Evolutionary conservation across 2,113 vertebrate species (phyloP).

Genomic region (Campylomormyrus tamandua): DNA sequence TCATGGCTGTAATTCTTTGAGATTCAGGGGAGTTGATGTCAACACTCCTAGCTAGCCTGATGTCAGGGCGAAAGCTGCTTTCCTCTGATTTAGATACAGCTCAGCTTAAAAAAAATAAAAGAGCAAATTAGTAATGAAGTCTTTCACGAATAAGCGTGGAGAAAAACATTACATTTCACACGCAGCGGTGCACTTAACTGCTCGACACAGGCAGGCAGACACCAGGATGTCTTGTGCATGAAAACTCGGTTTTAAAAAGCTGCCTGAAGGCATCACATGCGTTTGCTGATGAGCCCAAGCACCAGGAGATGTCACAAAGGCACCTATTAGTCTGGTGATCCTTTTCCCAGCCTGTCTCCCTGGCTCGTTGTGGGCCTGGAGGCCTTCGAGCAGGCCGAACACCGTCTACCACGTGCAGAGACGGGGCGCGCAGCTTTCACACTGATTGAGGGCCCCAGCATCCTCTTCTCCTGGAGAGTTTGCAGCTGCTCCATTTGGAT

Average conservation of each 20-base stretch:
- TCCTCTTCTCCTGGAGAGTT: background rate
- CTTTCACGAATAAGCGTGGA: background rate
- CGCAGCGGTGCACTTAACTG: background rate
- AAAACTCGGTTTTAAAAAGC: conserved; percentile 61
- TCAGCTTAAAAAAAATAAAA: background rate
- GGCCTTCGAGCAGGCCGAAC: background rate
- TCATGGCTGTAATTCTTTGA: background rate
- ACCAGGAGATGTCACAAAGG: conserved; percentile 60
- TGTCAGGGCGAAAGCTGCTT: background rate
- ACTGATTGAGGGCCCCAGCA: background rate
- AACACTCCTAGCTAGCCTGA: background rate
- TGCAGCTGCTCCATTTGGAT: conserved; percentile 1
- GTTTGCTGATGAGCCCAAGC: conserved; percentile 67
- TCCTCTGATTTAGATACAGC: background rate
- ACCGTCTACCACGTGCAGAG: conserved; percentile 29
- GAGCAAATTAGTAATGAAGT: background rate
- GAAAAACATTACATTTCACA: conserved; percentile 3
- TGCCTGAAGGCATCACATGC: conserved; percentile 57
- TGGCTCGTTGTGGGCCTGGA: background rate
- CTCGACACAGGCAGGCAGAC: background rate
- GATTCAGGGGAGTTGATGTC: background rate
- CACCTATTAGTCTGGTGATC: conserved; percentile 54
- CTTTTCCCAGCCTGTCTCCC: conserved; percentile 21
- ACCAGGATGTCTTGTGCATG: conserved; percentile 31
- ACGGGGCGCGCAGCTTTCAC: background rate